Conservation (phyloP, 2,113 vertebrate species). For the Microcebus lehilahytsara region DNA sequence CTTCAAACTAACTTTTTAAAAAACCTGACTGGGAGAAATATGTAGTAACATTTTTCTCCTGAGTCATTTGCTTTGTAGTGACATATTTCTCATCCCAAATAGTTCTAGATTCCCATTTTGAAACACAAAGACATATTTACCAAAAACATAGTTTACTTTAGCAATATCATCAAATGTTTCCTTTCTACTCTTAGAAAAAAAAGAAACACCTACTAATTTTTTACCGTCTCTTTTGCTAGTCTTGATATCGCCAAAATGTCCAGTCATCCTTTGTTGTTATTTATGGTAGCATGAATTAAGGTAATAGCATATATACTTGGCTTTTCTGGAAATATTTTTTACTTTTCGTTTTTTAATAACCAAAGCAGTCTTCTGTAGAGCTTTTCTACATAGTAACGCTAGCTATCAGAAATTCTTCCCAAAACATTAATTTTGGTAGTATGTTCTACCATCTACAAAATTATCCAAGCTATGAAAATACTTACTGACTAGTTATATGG, state of each 20-base stretch:
- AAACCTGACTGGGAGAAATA: constrained; percentile 36
- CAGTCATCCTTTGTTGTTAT: not conserved
- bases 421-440: not conserved
- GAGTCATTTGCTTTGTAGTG: constrained; percentile 61
- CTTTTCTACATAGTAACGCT: not conserved
- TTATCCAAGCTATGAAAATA: not conserved
- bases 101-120: constrained; percentile 62
- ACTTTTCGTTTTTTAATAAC: constrained; percentile 26
- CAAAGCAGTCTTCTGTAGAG: not conserved
- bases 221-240: not conserved
- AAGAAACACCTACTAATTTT: not conserved
- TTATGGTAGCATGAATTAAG: not conserved
- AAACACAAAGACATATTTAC: constrained; percentile 60
- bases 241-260: not conserved
- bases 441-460: not conserved
- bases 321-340: not conserved
- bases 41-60: constrained; percentile 49
- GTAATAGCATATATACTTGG: not conserved
- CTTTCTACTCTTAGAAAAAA: constrained; percentile 39
- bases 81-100: constrained; percentile 54
- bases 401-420: not conserved
- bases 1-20: not conserved
- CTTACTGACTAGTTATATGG: not conserved
- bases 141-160: constrained; percentile 42
- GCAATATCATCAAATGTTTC: constrained; percentile 26